These are phyloP conservation scores for Piezodorus guildinii DNA, from an alignment of 1,140 invertebrate species.

Conservation along the genomic window DNA sequence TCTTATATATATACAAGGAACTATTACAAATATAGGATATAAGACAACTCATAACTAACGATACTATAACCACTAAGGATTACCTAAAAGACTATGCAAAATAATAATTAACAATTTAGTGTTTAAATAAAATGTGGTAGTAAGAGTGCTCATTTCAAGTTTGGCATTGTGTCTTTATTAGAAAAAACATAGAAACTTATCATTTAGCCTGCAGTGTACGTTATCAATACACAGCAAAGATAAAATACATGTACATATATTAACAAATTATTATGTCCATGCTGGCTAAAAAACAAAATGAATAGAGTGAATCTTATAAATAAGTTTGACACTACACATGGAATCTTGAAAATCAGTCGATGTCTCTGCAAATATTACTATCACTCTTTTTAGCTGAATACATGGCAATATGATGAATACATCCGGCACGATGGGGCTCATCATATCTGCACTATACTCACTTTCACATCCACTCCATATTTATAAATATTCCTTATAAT, in stretches of 20 bases:
- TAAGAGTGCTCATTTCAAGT: constrained; percentile 18
- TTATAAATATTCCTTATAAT: constrained; percentile 5
- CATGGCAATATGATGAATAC: constrained; percentile 1
- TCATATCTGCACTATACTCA: background rate
- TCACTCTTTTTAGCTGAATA: constrained; percentile 17
- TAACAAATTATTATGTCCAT: constrained; percentile 16
- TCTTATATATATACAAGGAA: background rate
- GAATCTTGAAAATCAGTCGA: constrained; percentile 24
- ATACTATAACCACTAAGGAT: no score
- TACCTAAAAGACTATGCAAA: no score
- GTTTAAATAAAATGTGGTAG: background rate
- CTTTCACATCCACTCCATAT: background rate
- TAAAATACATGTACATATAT: constrained; percentile 19
- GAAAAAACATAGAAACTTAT: constrained; percentile 12
- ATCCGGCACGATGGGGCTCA: background rate
- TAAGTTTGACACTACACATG: constrained; percentile 22
- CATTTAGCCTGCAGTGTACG: constrained; percentile 12
- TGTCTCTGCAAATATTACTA: constrained; percentile 18
- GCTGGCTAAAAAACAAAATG: constrained; percentile 20
- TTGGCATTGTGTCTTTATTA: constrained; percentile 20
- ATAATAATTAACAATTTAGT: no score
- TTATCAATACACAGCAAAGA: constrained; percentile 14
- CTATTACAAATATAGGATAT: constrained; percentile 4
- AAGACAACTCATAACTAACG: background rate
- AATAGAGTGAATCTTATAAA: constrained; percentile 21